phyloP scores from a whole-genome alignment of 2,888 invertebrate species.

The Mimumesa dahlbomi region DNA sequence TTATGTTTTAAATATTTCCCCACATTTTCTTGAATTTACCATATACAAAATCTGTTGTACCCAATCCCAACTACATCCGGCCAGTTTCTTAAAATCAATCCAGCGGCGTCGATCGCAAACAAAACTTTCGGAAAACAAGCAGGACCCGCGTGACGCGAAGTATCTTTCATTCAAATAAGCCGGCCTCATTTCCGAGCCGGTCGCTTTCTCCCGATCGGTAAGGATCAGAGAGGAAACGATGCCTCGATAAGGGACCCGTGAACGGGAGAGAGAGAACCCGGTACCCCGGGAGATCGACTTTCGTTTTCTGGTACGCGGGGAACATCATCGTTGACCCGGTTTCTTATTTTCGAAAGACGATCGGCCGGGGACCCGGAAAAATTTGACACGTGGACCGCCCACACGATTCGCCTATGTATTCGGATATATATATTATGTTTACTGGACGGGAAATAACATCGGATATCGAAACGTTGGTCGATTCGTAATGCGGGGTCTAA shows the following conservation, averaged over 20 bases:
- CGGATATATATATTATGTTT: not conserved
- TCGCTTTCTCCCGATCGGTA: constrained; percentile 73
- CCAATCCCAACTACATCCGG: not conserved
- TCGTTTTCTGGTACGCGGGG: constrained; percentile 56
- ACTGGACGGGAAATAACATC: not conserved
- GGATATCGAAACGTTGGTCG: not conserved
- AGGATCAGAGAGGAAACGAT: constrained; percentile 52
- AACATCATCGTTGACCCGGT: constrained; percentile 54
- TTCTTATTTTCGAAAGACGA: constrained; percentile 29
- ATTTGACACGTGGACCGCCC: constrained; percentile 41
- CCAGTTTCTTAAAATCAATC: constrained; percentile 17
- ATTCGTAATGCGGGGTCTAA: not conserved
- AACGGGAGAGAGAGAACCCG: constrained; percentile 39
- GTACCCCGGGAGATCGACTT: constrained; percentile 54
- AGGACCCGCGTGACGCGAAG: constrained; percentile 44
- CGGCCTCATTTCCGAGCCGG: constrained; percentile 69
- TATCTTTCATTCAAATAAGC: constrained; percentile 69
- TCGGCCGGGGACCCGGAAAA: constrained; percentile 37
- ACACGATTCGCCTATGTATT: not conserved
- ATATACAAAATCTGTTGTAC: not conserved
- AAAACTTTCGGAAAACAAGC: constrained; percentile 56
- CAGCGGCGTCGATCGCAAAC: too few relatives aligned
- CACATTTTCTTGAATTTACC: not conserved
- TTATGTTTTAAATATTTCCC: not conserved
- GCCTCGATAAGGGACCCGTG: constrained; percentile 49